These are phyloP conservation scores for Dynastes tityus DNA, from an alignment of 2,888 invertebrate species.

Conservation along the genomic window DNA sequence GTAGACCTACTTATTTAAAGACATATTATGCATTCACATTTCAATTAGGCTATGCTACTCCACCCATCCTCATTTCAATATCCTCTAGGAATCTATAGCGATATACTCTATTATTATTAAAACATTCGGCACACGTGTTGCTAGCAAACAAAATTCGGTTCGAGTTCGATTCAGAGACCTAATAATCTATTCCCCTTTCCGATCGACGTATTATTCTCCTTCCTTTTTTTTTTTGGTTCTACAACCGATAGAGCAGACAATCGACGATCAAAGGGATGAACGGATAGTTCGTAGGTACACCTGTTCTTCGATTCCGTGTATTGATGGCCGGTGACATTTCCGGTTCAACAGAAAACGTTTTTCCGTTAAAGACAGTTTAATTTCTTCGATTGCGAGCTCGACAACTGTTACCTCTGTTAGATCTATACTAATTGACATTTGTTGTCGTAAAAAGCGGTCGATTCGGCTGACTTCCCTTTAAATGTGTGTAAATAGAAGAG, in stretches of 20 bases:
- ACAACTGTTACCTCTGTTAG: constrained; percentile 17
- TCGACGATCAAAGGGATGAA: constrained; percentile 37
- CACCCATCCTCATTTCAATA: not conserved
- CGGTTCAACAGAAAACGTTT: constrained; percentile 53
- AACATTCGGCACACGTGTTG: constrained; percentile 8
- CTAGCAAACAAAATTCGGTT: not conserved
- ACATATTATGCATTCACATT: not conserved
- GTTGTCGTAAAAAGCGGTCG: not conserved
- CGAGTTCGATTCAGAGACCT: not conserved
- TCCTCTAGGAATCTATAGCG: not conserved
- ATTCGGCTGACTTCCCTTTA: no score
- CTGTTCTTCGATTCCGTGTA: constrained; percentile 56
- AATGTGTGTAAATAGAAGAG: no score
- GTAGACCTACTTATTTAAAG: no score
- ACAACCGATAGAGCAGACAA: constrained; percentile 51
- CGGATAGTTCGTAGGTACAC: constrained; percentile 51
- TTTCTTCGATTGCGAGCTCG: constrained; percentile 48
- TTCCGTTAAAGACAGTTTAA: constrained; percentile 56
- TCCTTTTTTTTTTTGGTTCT: not conserved
- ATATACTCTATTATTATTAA: constrained; percentile 17
- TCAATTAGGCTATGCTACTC: not conserved
- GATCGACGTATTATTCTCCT: not conserved
- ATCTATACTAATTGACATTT: constrained; percentile 11
- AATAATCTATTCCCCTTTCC: constrained; percentile 17
- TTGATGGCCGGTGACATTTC: constrained; percentile 59